These are phyloP conservation scores for Cossypha caffra DNA, from an alignment of 2,797 vertebrate species.

Conservation along the genomic window DNA sequence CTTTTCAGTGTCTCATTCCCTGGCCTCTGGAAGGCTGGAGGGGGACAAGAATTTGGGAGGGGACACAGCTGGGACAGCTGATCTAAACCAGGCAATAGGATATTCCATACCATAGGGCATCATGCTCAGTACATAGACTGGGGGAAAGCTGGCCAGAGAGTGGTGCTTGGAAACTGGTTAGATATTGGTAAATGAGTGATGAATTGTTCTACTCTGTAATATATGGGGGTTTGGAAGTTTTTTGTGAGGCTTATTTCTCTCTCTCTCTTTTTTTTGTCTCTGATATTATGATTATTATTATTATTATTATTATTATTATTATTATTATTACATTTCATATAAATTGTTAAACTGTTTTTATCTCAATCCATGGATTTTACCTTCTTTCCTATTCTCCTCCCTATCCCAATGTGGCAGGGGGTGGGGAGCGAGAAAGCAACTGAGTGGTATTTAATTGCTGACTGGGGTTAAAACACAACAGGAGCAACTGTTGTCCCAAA, in stretches of 20 bases:
- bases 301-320: too few relatives aligned
- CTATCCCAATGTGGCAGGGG: not conserved
- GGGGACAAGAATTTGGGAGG: not conserved
- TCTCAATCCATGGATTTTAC: not conserved
- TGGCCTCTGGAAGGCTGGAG: not conserved
- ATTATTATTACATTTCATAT: not conserved
- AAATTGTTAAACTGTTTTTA: not conserved
- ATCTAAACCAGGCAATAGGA: not conserved
- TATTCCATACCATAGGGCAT: not conserved
- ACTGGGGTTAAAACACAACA: not conserved
- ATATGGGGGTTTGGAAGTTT: not conserved
- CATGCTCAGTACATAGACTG: not conserved
- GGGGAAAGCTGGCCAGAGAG: not conserved
- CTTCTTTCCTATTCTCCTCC: not conserved
- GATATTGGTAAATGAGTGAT: not conserved
- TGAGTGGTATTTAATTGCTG: not conserved
- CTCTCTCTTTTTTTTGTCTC: not conserved
- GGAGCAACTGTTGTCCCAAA: not conserved
- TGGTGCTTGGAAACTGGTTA: not conserved
- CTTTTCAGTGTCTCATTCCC: not conserved
- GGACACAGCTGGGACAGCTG: not conserved
- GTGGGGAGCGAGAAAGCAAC: not conserved
- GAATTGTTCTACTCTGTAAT: not conserved
- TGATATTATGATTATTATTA: too few relatives aligned
- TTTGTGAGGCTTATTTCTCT: not conserved